These are phyloP conservation scores for Channa striata DNA, from an alignment of 2,797 vertebrate genomes.

Conservation along the genomic window DNA sequence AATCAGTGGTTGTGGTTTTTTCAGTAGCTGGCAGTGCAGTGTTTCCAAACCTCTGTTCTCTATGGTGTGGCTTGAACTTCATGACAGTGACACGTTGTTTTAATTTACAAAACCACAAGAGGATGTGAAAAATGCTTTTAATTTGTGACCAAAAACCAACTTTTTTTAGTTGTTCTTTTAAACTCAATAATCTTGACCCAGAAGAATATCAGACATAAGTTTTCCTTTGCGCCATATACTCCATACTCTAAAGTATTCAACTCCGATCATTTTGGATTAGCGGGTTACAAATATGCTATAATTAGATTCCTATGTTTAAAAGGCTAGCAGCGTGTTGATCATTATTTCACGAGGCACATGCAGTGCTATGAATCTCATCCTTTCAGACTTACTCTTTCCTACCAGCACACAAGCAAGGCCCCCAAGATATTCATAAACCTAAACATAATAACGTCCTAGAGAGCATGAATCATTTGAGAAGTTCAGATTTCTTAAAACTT, in stretches of 20 bases:
- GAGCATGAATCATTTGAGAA: slow-evolving; percentile 24
- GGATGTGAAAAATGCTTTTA: slow-evolving; percentile 63
- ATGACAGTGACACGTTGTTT: slow-evolving; percentile 53
- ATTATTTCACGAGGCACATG: slow-evolving; percentile 65
- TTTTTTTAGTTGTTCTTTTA: slow-evolving; percentile 30
- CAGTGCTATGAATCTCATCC: slow-evolving; percentile 46
- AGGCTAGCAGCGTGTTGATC: slow-evolving; percentile 65
- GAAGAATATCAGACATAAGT: slow-evolving; percentile 31
- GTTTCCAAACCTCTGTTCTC: slow-evolving; percentile 23
- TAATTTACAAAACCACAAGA: slow-evolving; percentile 53
- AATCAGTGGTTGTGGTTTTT: slow-evolving; percentile 17
- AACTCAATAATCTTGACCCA: slow-evolving; percentile 18
- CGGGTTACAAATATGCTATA: slow-evolving; percentile 55
- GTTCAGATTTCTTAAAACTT: too few relatives aligned
- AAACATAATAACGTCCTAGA: slow-evolving; percentile 32
- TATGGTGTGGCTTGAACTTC: slow-evolving; percentile 7
- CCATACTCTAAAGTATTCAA: slow-evolving; percentile 57
- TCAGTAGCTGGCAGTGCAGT: background rate
- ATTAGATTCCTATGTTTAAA: slow-evolving; percentile 65
- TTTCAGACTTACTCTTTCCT: slow-evolving; percentile 30
- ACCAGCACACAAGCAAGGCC: slow-evolving; percentile 18
- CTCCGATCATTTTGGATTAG: slow-evolving; percentile 46
- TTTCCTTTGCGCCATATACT: slow-evolving; percentile 42
- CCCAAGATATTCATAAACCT: slow-evolving; percentile 28
- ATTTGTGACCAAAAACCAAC: slow-evolving; percentile 40